Percentiles rank a stretch among this genome's conserved stretches.
Evolutionary conservation across 2,797 vertebrate genomes (phyloP).

Genomic region (Enteromius unitaeniatus): DNA sequence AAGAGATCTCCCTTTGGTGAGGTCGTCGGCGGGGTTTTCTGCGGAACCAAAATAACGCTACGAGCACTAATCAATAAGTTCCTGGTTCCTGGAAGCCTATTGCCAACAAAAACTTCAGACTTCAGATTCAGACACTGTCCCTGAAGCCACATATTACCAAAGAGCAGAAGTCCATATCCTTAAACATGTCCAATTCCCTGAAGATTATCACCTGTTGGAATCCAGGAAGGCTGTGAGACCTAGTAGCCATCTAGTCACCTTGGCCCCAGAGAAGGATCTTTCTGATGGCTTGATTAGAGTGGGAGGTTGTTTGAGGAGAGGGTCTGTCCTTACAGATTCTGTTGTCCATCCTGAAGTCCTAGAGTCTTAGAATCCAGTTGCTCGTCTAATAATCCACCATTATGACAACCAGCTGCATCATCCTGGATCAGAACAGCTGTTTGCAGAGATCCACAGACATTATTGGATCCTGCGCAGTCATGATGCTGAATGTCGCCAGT

Average conservation of each 20-base stretch:
- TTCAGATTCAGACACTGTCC: neutral
- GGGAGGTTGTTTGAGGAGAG: too few relatives aligned
- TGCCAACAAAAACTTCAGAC: too few relatives aligned
- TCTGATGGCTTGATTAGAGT: slow-evolving; percentile 8
- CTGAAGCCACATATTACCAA: neutral
- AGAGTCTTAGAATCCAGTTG: neutral
- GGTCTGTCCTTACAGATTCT: too few relatives aligned
- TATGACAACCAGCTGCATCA: slow-evolving; percentile 2
- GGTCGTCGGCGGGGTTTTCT: too few relatives aligned
- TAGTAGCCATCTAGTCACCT: neutral
- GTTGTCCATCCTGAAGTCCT: neutral
- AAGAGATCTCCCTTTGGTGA: too few relatives aligned
- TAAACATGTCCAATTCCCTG: neutral
- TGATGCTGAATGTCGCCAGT: neutral
- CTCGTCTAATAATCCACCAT: neutral
- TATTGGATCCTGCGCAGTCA: neutral
- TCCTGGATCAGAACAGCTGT: neutral
- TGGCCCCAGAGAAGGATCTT: neutral
- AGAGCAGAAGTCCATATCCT: neutral
- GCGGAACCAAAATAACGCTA: too few relatives aligned
- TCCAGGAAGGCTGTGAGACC: neutral
- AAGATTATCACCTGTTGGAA: neutral
- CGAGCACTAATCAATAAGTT: too few relatives aligned
- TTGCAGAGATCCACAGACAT: neutral
- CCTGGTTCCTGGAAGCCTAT: too few relatives aligned